Conservation (phyloP, 2,888 invertebrate species). For the Argyra leucocephala region DNA sequence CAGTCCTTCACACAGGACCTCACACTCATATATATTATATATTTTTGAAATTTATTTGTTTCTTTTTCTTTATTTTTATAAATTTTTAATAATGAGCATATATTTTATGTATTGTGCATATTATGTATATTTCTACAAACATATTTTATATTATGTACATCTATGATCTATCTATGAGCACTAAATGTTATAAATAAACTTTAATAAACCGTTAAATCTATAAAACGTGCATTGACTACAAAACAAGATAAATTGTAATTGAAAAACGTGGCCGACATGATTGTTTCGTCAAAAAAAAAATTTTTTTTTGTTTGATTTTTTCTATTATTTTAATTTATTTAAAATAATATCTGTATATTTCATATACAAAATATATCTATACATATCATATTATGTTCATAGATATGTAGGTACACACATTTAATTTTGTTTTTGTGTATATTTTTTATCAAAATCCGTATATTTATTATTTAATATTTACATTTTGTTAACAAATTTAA, state of each 20-base stretch:
- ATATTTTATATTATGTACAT: too few relatives aligned
- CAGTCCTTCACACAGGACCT: too few relatives aligned
- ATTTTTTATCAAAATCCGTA: not conserved
- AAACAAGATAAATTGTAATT: not conserved
- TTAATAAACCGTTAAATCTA: not conserved
- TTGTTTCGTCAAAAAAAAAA: not conserved
- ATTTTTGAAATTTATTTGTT: too few relatives aligned
- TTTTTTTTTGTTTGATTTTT: not conserved
- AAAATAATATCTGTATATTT: not conserved
- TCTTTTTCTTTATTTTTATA: too few relatives aligned
- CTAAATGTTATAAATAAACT: not conserved
- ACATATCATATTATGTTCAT: too few relatives aligned
- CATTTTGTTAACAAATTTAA: not conserved
- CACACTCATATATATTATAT: too few relatives aligned
- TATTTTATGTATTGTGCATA: too few relatives aligned
- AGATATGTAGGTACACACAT: too few relatives aligned
- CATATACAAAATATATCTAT: too few relatives aligned
- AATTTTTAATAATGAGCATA: too few relatives aligned
- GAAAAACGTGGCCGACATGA: not conserved
- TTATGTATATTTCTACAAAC: too few relatives aligned
- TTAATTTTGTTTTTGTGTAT: not conserved
- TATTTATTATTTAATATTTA: not conserved
- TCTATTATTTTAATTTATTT: not conserved
- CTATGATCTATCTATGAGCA: too few relatives aligned
- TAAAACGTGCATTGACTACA: slow-evolving; percentile 1